phyloP scores from a whole-genome alignment of 2,797 vertebrate species.

The Rachycentron canadum region DNA sequence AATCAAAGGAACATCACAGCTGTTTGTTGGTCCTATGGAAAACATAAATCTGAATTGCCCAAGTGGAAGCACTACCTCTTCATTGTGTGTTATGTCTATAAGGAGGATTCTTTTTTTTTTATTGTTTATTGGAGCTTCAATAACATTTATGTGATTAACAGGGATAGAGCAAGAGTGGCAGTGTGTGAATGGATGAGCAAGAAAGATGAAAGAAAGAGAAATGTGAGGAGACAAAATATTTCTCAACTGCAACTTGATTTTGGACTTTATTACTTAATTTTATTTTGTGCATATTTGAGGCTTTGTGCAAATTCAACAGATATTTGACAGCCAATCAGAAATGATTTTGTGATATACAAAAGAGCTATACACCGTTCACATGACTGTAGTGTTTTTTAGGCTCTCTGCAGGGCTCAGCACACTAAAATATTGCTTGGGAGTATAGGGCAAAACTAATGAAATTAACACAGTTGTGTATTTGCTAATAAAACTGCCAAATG shows the following conservation, averaged over 20 bases:
- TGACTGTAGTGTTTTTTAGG: background rate
- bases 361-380: background rate
- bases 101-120: background rate
- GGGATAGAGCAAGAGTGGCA: background rate
- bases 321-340: background rate
- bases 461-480: slow-evolving; percentile 1
- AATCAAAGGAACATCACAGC: background rate
- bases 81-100: background rate
- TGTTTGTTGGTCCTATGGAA: background rate
- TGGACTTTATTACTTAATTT: background rate
- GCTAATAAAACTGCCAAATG: slow-evolving; percentile 8
- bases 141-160: background rate
- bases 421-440: background rate
- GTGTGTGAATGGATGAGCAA: too few relatives aligned
- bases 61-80: background rate
- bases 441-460: background rate
- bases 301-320: background rate
- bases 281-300: background rate
- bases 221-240: background rate
- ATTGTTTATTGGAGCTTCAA: background rate
- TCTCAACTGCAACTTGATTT: background rate
- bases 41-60: background rate
- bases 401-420: background rate
- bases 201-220: too few relatives aligned
- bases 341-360: background rate